phyloP scores from a whole-genome alignment of 2,888 invertebrate species.

The Leptogaster cylindrica region DNA sequence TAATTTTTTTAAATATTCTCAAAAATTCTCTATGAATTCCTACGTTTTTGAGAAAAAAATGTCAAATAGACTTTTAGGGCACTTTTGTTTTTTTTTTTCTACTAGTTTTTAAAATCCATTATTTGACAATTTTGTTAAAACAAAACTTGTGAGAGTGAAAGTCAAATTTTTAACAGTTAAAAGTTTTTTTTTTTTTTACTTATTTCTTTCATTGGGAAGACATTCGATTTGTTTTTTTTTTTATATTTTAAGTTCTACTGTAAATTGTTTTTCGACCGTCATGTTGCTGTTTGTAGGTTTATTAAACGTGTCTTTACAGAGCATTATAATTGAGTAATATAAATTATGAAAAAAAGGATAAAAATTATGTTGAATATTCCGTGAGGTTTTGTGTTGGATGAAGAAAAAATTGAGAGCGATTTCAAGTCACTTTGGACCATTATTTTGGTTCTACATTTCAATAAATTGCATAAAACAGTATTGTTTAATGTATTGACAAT shows the following conservation, averaged over 20 bases:
- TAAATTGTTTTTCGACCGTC: no score
- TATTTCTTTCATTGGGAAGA: constrained; percentile 27
- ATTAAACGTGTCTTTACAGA: constrained; percentile 20
- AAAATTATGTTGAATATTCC: no score
- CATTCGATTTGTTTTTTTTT: constrained; percentile 31
- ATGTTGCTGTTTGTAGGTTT: no score
- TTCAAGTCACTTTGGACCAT: no score
- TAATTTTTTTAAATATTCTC: not conserved
- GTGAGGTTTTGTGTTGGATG: no score
- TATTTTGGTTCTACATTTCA: no score
- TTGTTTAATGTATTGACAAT: no score
- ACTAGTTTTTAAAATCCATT: not conserved
- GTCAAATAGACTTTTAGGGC: constrained; percentile 35
- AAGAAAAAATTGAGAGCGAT: no score
- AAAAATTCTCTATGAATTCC: constrained; percentile 2
- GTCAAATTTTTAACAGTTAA: not conserved
- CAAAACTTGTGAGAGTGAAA: constrained; percentile 3
- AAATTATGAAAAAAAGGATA: no score
- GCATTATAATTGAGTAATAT: no score
- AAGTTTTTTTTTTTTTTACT: constrained; percentile 12
- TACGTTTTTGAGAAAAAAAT: constrained; percentile 22
- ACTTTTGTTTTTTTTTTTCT: constrained; percentile 9
- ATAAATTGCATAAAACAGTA: no score
- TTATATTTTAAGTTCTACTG: constrained; percentile 14
- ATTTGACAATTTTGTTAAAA: constrained; percentile 18